Conservation (phyloP, 2,888 invertebrate species). For the Drosophila stalkeri region DNA sequence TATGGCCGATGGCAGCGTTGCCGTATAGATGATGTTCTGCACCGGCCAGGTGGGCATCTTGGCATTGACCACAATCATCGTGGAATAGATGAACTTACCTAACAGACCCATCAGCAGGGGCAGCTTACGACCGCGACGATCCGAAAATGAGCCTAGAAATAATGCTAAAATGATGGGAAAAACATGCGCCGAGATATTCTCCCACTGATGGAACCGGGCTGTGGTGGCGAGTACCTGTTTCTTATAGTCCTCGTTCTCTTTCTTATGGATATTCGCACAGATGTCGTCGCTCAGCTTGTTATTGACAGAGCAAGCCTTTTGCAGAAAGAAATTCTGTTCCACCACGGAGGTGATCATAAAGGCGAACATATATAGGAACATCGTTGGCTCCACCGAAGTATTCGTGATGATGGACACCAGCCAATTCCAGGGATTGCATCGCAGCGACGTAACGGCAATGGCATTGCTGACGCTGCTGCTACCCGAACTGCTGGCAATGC, state of each 20-base stretch:
- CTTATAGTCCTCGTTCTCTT: conserved; percentile 87
- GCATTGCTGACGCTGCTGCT: conserved; percentile 20
- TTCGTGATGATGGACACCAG: conserved; percentile 28
- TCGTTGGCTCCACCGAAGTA: conserved; percentile 93
- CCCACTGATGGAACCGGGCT: conserved; percentile 91
- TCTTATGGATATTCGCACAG: conserved; percentile 88
- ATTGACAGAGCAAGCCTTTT: conserved; percentile 91
- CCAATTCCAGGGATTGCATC: conserved; percentile 30
- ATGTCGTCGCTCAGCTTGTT: conserved; percentile 89
- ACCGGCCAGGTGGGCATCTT: conserved; percentile 89
- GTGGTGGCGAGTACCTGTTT: conserved; percentile 91
- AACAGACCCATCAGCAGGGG: conserved; percentile 90
- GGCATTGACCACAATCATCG: conserved; percentile 90
- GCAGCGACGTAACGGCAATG: not conserved
- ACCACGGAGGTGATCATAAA: conserved; percentile 92
- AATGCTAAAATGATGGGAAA: conserved; percentile 91
- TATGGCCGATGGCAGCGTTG: conserved; percentile 90
- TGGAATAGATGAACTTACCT: conserved; percentile 91
- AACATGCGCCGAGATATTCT: conserved; percentile 90
- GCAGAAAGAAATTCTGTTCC: conserved; percentile 92
- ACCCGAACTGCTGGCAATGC: conserved; percentile 52
- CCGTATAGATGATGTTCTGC: conserved; percentile 90
- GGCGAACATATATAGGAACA: conserved; percentile 95
- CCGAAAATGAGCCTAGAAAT: conserved; percentile 93
- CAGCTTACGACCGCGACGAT: conserved; percentile 91